Conservation (phyloP, 2,888 invertebrate species). For the Cephus sareptanus region DNA sequence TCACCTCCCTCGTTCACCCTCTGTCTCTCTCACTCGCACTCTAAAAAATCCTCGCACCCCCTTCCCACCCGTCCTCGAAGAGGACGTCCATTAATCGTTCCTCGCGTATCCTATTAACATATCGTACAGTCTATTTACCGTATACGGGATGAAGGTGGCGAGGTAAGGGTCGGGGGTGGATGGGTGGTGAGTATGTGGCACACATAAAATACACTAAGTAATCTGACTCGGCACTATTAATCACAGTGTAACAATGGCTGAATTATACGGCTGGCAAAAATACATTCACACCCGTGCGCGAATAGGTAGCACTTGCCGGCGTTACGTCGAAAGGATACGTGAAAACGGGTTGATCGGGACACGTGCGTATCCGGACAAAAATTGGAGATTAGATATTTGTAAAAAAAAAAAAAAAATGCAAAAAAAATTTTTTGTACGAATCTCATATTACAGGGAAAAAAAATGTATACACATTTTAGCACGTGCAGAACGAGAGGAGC, state of each 20-base stretch:
- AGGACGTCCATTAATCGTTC: neutral
- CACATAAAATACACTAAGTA: neutral
- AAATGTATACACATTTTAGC: neutral
- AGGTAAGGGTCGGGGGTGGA: neutral
- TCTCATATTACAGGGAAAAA: neutral
- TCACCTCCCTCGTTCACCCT: neutral
- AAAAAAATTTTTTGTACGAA: neutral
- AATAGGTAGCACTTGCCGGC: neutral
- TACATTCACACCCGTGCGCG: neutral
- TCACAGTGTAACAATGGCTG: neutral
- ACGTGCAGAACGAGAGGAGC: neutral
- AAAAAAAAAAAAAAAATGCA: constrained; percentile 9
- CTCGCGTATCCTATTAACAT: constrained; percentile 2
- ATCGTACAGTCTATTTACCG: neutral
- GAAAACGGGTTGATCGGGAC: neutral
- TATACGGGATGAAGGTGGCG: neutral
- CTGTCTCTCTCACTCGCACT: neutral
- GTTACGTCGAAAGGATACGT: neutral
- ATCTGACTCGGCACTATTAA: constrained; percentile 4
- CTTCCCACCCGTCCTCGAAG: neutral
- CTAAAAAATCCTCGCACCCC: constrained; percentile 10
- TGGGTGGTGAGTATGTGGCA: neutral
- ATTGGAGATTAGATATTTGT: neutral
- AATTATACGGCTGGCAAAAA: neutral
- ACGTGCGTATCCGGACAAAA: neutral